Evolutionary conservation across 2,888 invertebrate species (phyloP), one percentile per base, ranked within the genome.

Genomic region (Limenitis camilla): DNA sequence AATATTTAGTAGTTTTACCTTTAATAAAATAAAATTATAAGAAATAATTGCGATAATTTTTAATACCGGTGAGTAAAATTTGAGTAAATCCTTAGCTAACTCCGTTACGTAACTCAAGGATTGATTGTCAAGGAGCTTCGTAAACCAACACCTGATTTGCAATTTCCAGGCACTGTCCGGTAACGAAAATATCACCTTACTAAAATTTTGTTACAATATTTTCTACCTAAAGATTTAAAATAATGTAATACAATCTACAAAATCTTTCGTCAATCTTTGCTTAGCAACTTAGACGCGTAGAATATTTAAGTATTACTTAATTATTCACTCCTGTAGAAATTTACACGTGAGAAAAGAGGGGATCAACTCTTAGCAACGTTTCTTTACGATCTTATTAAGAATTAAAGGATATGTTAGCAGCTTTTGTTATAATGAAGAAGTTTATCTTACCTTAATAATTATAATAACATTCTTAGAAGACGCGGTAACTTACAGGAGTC

Each of bases 291-390:
- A 56, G 55, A 48, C 48, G 51, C 48, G 44, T 55, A 52, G 57
- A 59, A 61, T 62, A 55, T 58, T 65, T 64, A 46, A 65, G 60
- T 36, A 10, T 36, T 36, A 36, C 35, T 60, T 63, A 61, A 63
- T 62, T 61, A 64, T 58, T 44, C 45, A 59, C 49, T 55, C 52
- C 58, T 43, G 56, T 56, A 45, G 55, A 58, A 60, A 50, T 52
- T 45, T 36, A 60, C 54, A 56, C 53, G 53, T 53, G 60, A 62
- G 60, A 52, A 63, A 61, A 59, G 62, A 58, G 63, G 62, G 61
- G 59, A 43, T 58, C 57, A 40, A 57, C 49, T 60, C 60, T 59
- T 59, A 56, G 55, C 53, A 53, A 55, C 42, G 69, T 49, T 53
- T 56, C 56, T 62, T 56, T 53, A 44, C 43, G 49, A 50, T 49